phyloP scores from a whole-genome alignment of 2,797 vertebrate species.

The Falco columbarius region DNA sequence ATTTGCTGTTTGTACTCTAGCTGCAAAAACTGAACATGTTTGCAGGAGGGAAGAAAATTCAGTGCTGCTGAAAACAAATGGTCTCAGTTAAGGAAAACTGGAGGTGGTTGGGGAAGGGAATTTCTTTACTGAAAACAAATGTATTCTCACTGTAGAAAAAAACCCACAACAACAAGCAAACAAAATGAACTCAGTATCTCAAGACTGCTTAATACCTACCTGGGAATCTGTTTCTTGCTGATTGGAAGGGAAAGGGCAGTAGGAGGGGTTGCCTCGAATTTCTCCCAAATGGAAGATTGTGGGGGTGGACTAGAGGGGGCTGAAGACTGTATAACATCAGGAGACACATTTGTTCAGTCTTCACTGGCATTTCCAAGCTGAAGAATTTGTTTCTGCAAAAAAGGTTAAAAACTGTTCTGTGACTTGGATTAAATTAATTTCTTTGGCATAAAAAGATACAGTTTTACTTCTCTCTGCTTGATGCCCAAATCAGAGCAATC shows the following conservation, averaged over 20 bases:
- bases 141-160: not conserved
- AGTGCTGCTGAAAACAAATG: conserved; percentile 47
- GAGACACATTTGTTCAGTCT: conserved; percentile 70
- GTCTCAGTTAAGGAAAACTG: conserved; percentile 43
- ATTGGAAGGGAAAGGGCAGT: conserved; percentile 46
- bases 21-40: not conserved
- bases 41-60: conserved; percentile 20
- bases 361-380: conserved; percentile 64
- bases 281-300: conserved; percentile 42
- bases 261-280: conserved; percentile 27
- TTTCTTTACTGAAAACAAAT: conserved; percentile 44
- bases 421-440: conserved; percentile 64
- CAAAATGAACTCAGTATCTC: conserved; percentile 15
- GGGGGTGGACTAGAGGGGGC: conserved; percentile 53
- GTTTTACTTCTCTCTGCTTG: conserved; percentile 30
- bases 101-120: conserved; percentile 45
- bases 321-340: conserved; percentile 64
- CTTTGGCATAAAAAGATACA: conserved; percentile 47
- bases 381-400: conserved; percentile 67
- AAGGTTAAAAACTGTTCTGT: conserved; percentile 71
- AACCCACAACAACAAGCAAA: not conserved
- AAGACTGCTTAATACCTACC: conserved; percentile 11
- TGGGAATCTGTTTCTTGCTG: not conserved
- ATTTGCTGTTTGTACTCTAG: conserved; percentile 5
- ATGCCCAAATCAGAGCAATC: conserved; percentile 50